Base-by-base conservation (phyloP, 2,888 invertebrate genomes). In the Omphaloscelis lunosa region DNA sequence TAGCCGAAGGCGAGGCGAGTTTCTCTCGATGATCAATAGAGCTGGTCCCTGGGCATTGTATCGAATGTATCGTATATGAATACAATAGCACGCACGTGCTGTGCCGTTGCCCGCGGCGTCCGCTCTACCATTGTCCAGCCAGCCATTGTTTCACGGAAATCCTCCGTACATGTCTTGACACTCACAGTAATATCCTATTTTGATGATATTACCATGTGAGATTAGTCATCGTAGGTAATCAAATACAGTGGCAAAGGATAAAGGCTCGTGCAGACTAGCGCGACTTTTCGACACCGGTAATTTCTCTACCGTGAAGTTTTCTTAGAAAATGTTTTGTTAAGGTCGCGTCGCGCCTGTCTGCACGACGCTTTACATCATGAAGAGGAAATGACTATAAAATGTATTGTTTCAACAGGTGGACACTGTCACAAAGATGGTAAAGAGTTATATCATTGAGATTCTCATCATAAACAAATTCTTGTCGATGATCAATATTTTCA, bases 1-100 rank as follows among this genome's bases (percentile, higher is more conserved):
- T 80, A 80, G 82, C 87, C 79, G 80, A 80, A 83, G 88, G 86
- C 86, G 80, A 82, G 80, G 80, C 81, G 86, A 86, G 88, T 88
- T 89, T 87, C 87, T 88, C 86, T 86, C 79, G 89, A 88, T 87
- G 82, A 88, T 88, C 88, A 87, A 90, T 91, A 89, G 87, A 87
- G 88, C 80, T 78, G 81, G 82, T 83, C 70, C 71, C 77, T 83
- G 86, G 85, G 85, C 73, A 88, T 89, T 90, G 90, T 89, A 86
- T 90, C 87, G 87, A 85, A 80, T 85, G 88, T 90, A 91, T 92
- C 89, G 90, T 88, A 90, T 93, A 93, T 91, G 94, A 93, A 94
- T 92, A 95, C 95, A 95, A 95, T 95, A 92, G 89, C 89, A 92
- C 93, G 94, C 96, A 96, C 96, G 96, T 95, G 96, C 94, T 92